Base-by-base conservation (phyloP, 1,140 invertebrate species). In the Adoxophyes honmai region DNA sequence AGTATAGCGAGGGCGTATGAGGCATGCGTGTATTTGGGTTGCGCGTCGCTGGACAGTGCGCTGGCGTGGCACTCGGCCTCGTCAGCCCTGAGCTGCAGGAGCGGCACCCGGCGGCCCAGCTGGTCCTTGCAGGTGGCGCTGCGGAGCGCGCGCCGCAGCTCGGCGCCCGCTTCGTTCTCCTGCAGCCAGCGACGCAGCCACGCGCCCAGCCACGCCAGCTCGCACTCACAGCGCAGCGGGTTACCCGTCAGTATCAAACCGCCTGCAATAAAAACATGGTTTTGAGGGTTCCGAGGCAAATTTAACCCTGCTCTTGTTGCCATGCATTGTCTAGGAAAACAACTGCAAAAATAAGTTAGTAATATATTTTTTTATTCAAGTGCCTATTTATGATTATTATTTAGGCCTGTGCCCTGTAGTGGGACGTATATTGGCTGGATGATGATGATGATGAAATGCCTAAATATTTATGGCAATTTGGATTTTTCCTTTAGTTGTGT, bases 171-270 rank as follows among this genome's bases (percentile, higher is more conserved):
- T 37, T 90, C 90, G 21, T 91, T 95, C 58, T 88, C 85, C 55
- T 88, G 85, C 53, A 88, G 64, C 96, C 96, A 97, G 28, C 96
- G 91, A 11, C 96, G 90, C 44, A 97, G 88, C 96, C 96, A 98
- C 42, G 95, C 91, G 0, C 96, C 96, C 18, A 97, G 90, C 96
- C 96, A 97, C 4, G 96, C 94, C 34, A 97, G 89, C 51, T 95
- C 95, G 75, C 96, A 98, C 64, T 96, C 96, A 70, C 96, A 98
- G 11, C 93, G 91, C 73, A 96, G 91, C 0, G 95, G 95, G 86
- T 97, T 97, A 36, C 95, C 94, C 5, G 94, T 93, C 59, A 97
- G 91, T 21, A 94, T 92, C 39, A 98, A 86, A 9, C 96, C 96
- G 73, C 96, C 96, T 96, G 62, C 34, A 15, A 53, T 21, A 34